phyloP scores from a whole-genome alignment of 2,888 invertebrate species.

The Schizaphis graminum region DNA sequence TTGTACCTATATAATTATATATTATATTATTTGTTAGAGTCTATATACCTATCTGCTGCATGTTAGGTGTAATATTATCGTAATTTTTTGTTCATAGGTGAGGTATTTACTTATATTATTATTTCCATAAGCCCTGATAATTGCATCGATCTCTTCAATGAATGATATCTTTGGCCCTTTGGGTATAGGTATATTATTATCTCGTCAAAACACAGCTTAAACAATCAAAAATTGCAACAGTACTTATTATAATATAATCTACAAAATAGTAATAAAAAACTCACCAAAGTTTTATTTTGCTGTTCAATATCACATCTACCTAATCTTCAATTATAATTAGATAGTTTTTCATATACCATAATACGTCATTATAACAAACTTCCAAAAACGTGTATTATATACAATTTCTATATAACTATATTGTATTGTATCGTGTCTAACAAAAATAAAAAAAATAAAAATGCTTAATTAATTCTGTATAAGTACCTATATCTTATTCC shows the following conservation, averaged over 20 bases:
- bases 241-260: background rate
- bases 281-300: background rate
- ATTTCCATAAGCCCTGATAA: background rate
- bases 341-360: background rate
- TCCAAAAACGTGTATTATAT: background rate
- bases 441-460: background rate
- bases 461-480: background rate
- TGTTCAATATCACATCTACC: background rate
- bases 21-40: background rate
- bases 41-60: background rate
- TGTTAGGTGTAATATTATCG: background rate
- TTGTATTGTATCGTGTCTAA: background rate
- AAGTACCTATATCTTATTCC: no score
- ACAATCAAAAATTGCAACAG: background rate
- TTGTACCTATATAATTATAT: background rate
- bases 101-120: background rate
- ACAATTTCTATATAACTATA: background rate
- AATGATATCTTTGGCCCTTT: no score
- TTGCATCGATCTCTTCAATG: background rate
- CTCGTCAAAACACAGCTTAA: background rate
- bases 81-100: background rate
- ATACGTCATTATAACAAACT: background rate
- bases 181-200: background rate
- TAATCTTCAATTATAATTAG: background rate
- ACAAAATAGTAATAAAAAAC: background rate